These are phyloP conservation scores for Odontocolon sp. DNA, from an alignment of 2,888 invertebrate genomes.

Conservation along the genomic window DNA sequence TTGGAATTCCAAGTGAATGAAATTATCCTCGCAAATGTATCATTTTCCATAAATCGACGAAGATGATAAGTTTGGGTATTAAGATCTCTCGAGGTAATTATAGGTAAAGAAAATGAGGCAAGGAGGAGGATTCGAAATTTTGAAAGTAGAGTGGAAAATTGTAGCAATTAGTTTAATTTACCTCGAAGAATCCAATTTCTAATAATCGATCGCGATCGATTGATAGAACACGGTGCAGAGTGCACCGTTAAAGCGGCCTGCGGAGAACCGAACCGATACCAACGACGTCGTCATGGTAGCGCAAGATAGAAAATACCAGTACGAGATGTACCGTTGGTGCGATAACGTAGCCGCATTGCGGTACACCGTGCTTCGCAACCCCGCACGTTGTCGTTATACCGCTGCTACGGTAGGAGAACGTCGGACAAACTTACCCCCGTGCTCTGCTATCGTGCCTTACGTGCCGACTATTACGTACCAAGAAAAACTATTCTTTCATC, in stretches of 20 bases:
- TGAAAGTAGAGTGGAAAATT: too few species aligned
- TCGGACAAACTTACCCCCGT: background rate
- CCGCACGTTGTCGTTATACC: conserved; percentile 64
- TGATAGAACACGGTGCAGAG: conserved; percentile 32
- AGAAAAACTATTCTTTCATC: conserved; percentile 7
- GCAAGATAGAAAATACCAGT: conserved; percentile 60
- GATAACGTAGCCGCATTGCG: conserved; percentile 78
- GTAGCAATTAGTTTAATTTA: too few species aligned
- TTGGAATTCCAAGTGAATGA: background rate
- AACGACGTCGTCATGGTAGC: conserved; percentile 53
- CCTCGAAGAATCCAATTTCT: too few species aligned
- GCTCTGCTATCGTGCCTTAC: conserved; percentile 1
- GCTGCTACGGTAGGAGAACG: conserved; percentile 41
- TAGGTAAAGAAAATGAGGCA: too few species aligned
- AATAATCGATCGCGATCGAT: conserved; percentile 15
- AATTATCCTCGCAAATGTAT: background rate
- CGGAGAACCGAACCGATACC: conserved; percentile 54
- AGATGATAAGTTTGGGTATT: too few species aligned
- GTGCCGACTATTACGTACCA: background rate
- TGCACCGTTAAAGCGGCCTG: conserved; percentile 5
- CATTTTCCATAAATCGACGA: too few species aligned
- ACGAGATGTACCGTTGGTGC: conserved; percentile 69
- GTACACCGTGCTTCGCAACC: conserved; percentile 68
- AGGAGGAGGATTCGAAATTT: too few species aligned
- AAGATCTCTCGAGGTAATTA: too few species aligned